These are phyloP conservation scores for Procambarus virginalis DNA, from an alignment of 1,140 invertebrate genomes.

Conservation along the genomic window DNA sequence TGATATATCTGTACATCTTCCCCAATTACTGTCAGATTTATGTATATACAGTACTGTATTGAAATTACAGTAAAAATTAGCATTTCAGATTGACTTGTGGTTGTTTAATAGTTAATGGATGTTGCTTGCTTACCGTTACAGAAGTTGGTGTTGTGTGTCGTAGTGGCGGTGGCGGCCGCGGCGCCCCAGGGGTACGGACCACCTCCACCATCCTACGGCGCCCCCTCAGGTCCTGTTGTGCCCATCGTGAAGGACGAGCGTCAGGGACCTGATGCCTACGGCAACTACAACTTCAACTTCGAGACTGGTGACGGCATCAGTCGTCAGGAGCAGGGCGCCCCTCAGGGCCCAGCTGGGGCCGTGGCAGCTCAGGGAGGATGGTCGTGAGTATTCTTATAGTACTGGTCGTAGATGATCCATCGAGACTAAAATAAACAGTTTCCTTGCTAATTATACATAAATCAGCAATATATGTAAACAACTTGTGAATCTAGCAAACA, in stretches of 20 bases:
- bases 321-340: conserved; percentile 29
- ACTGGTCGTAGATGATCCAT: too few relatives aligned
- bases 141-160: not conserved
- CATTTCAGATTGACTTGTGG: too few relatives aligned
- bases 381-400: conserved; percentile 23
- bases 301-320: conserved; percentile 45
- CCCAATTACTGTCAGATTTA: too few relatives aligned
- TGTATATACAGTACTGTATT: too few relatives aligned
- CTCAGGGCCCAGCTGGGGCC: conserved; percentile 25
- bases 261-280: conserved; percentile 20
- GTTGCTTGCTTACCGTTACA: not conserved
- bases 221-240: not conserved
- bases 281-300: conserved; percentile 46
- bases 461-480: too few relatives aligned
- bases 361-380: conserved; percentile 36
- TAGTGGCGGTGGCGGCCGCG: not conserved
- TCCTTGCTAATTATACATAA: too few relatives aligned
- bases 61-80: too few relatives aligned
- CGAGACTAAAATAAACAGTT: too few relatives aligned
- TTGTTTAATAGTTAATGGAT: too few relatives aligned
- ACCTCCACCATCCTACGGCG: not conserved
- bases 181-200: not conserved
- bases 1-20: too few relatives aligned
- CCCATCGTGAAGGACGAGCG: conserved; percentile 43
- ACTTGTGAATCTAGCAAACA: too few relatives aligned